phyloP scores from a whole-genome alignment of 2,113 vertebrate species.

The Grammomys dolichurus region DNA sequence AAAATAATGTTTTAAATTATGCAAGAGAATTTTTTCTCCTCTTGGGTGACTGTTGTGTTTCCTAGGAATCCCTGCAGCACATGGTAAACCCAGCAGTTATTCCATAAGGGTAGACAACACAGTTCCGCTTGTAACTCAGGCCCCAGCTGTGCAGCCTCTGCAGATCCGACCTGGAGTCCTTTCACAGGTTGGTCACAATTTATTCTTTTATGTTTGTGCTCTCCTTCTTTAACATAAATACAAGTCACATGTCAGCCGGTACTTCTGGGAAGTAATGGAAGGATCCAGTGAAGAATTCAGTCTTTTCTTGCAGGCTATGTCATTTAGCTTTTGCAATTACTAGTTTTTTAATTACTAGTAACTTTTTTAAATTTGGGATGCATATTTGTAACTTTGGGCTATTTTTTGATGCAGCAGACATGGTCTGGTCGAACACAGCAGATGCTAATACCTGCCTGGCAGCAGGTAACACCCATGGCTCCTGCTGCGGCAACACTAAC shows the following conservation, averaged over 20 bases:
- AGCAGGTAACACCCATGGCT: constrained; percentile 93
- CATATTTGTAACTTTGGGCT: not conserved
- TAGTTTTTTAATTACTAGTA: not conserved
- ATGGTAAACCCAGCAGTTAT: constrained; percentile 93
- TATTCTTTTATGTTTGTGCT: not conserved
- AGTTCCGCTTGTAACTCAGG: constrained; percentile 95
- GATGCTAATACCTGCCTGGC: constrained; percentile 97
- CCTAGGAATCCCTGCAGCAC: constrained; percentile 94
- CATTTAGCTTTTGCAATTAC: constrained; percentile 51
- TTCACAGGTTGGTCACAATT: constrained; percentile 91
- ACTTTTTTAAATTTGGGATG: not conserved
- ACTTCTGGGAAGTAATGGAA: constrained; percentile 22
- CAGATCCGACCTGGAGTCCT: constrained; percentile 97
- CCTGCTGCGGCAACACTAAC: constrained; percentile 91
- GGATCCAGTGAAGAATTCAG: not conserved
- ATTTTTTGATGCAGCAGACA: constrained; percentile 85
- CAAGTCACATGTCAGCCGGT: not conserved
- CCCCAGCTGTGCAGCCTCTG: constrained; percentile 94
- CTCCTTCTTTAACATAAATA: not conserved
- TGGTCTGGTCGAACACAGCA: constrained; percentile 97
- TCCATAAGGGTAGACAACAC: constrained; percentile 96
- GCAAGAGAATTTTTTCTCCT: constrained; percentile 11
- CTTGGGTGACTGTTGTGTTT: constrained; percentile 64
- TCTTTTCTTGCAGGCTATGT: not conserved
- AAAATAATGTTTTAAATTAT: constrained; percentile 45